Base-by-base conservation (phyloP, 2,888 invertebrate species). In the Villa cingulata region DNA sequence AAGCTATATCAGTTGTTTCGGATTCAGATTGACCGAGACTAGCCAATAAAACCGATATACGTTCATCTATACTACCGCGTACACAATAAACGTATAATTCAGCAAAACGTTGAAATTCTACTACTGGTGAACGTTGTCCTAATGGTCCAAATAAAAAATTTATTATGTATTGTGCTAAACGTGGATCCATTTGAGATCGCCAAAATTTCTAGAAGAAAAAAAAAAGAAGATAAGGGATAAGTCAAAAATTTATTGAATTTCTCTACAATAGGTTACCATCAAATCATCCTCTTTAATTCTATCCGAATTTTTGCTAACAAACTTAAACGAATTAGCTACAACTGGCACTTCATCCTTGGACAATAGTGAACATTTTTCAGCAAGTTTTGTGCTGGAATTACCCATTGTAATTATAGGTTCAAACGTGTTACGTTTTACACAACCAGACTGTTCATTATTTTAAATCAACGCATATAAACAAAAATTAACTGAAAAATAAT, bases 71-170 rank as follows among this genome's bases (percentile, higher is more conserved):
- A 1, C 76, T 76, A 64, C 82, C 83, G 64, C 81, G 73, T 27
- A 79, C 78, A 63, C 80, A 79, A 54, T 74, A 80, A 18, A 81
- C 81, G 63, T 78, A 82, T 3, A 82, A 69, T 59, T 82, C 81
- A 0, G 80, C 80, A 61, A 81, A 83, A 54, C 75, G 70, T 58
- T 76, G 77, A 60, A 82, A 73, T 54, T 77, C 77, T 3, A 76
- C 77, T 0, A 73, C 71, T 1, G 63, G 58, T 3, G 68, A 57
- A 58, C 76, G 74, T 57, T 71, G 59, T 36, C 70, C 63, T 0
- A 76, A 75, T 17, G 72, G 73, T 41, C 77, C 77, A 65, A 80
- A 82, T 47, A 83, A 68, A 62, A 77, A 83, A 63, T 81, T 81
- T 23, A 76, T 75, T 32, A 81, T 74, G 60, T 78, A 80, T 63